Base-by-base conservation (phyloP, 2,113 vertebrate genomes). In the Arenaria interpres region DNA sequence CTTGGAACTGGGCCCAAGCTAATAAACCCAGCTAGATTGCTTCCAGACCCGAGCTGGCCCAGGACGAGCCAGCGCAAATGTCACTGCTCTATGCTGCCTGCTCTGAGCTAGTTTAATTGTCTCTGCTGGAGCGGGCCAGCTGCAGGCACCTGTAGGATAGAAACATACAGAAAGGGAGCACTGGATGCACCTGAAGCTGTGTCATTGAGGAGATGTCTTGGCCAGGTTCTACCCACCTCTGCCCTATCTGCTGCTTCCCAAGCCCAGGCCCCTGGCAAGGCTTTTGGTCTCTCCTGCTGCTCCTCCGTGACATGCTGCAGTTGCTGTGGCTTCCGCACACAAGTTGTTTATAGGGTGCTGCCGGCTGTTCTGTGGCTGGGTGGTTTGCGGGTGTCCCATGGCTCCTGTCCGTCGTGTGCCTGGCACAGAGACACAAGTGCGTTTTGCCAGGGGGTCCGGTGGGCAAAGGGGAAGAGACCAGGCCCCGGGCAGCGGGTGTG, bases 11-110 rank as follows among this genome's bases (percentile, higher is more conserved):
- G 89, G 89, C 95, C 96, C 93, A 81, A 87, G 89, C 91, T 96
- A 92, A 89, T 96, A 96, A 95, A 95, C 80, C 84, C 69, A 30
- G 51, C 77, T 56, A 84, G 93, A 95, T 95, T 94, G 80, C 73
- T 92, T 96, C 95, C 95, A 97, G 95, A 93, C 37, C 79, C 9
- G 2, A 63, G 90, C 89, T 71, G 93, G 94, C 86, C 89, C 60
- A 28, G 59, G 80, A 93, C 60, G 76, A 96, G 91, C 80, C 64
- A 84, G 86, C 6, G 2, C 63, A 86, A 94, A 96, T 96, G 96
- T 95, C 94, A 84, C 83, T 57, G 57, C 30, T 83, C n/a, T 33
- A 48, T 35, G 62, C 56, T 57, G 83, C 79, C 66, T 80, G 79
- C 64, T 86, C 54, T 22, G 54, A 89, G 79, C 53, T n/a, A 28